Evolutionary conservation across 2,888 invertebrate species (phyloP), one percentile per base, ranked within the genome.

Genomic region (Oxytorus armatus): DNA sequence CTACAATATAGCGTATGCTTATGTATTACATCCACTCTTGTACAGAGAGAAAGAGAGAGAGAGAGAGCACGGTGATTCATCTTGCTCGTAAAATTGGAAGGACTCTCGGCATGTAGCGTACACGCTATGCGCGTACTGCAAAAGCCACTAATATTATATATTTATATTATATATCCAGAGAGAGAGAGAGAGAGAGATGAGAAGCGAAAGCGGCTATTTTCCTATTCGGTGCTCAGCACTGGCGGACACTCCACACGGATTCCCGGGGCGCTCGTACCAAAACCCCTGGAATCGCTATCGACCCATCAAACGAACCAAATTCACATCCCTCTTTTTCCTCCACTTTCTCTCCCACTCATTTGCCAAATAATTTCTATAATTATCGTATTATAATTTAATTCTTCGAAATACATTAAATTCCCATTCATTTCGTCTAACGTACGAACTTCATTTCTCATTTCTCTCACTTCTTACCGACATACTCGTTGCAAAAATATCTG

Each of bases 1-100:
- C n/a, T 8, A n/a, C 7, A 7, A 16, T 14, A 14, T 47, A 33
- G 14, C 14, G 3, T 55, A 44, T 47, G 23, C n/a, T 47, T 39
- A 55, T 47, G 23, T 44, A 65, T 18, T 47, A 65, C 25, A 47
- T 36, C 16, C 5, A 53, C 39, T 29, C 33, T 25, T 16, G 47
- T 11, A 47, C 44, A 49, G 36, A 36, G 36, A 29, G 29, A 29
- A 5, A 29, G 29, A 29, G 29, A 29, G 29, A 3, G 29, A 29
- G 29, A 29, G 63, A 18, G 47, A 49, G 49, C 21, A 23, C 57
- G 49, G 57, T 66, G 57, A 75, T 75, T 75, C 57, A 66, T 75
- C 66, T 42, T 14, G 75, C 57, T 66, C 66, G 66, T 75, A 75
- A 75, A 75, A 75, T 75, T 66, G 66, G 18, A 57, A 74, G 65